Evolutionary conservation across 2,888 invertebrate species (phyloP), one percentile per base, ranked within the genome.

Genomic region (Dryobotodes eremita): DNA sequence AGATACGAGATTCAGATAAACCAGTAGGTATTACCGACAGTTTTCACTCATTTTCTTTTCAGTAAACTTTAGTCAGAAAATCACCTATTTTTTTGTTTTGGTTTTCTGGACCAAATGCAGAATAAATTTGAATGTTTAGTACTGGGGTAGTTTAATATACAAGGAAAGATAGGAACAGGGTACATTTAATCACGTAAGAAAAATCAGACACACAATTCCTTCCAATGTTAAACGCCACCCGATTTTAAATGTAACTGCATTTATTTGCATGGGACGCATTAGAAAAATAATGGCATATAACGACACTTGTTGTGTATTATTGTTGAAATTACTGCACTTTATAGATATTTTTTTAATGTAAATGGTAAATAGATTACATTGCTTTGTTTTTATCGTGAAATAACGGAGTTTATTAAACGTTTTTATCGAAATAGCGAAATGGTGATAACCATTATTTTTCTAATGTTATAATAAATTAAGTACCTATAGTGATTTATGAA

Each of bases 41-140:
- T 75, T 73, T 59, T 65, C 59, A 69, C 61, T 80, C 72, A 80
- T 59, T 20, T 31, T 15, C 11, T 48, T 57, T 71, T 20, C 13
- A 6, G 23, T 11, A 26, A 72, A 13, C 0, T 17, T 23, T 17
- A 57, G 57, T 74, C 20, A n/a, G 20, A 61, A n/a, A 23, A 53
- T 23, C 4, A 10, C 13, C 48, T 11, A 65, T 15, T 23, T 36
- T 23, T n/a, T 2, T 31, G 5, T 69, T 23, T 42, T 57, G 5
- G 0, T 57, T 20, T 13, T 13, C 36, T 15, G 1, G 7, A 4
- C 53, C 26, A 48, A 50, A 26, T 68, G 7, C n/a, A 26, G 6
- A 20, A 68, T 66, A 7, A 4, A 68, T 26, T 26, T 20, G 13
- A 0, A 8, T 48, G 26, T 69, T 50, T 15, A 36, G 48, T 4